Evolutionary conservation across 1,140 invertebrate species (phyloP), one percentile per base, ranked within the genome.

Genomic region (Melipona quadrifasciata): DNA sequence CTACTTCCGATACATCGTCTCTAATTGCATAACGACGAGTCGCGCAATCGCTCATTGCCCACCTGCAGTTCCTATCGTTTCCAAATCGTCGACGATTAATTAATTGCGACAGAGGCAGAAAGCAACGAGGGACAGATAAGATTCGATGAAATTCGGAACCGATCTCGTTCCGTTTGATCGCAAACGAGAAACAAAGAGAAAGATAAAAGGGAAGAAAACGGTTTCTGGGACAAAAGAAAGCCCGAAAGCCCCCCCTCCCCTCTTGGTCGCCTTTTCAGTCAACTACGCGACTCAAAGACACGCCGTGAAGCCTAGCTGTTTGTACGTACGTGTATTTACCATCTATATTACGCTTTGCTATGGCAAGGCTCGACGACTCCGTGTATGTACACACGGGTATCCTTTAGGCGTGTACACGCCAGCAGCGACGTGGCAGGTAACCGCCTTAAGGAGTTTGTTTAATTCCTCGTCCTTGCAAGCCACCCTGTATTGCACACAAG

Each of bases 391-490:
- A 74, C 78, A 76, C 76, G 77, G 65, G 34, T 67, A 70, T 81
- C 74, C 82, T 47, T 47, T 71, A 86, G 51, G 47, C 57, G 71
- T 85, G 71, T 85, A 61, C 77, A 74, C 75, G 65, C n/a, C 47
- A 57, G 34, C 76, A 78, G 39, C 57, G 47, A 71, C 87, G 39
- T 47, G 82, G 86, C 89, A 85, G 87, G 84, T 88, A 88, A 86
- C 89, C 81, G 89, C 89, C 85, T 90, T 81, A 90, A 90, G 87
- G 85, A 91, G 90, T 89, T 90, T 88, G 82, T 85, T 91, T 90
- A 90, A 91, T 91, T 90, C 80, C 83, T 86, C 85, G 89, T 91
- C 87, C 89, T 90, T 91, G 90, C 83, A 78, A 91, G 84, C 87
- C 89, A 90, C 89, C 89, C 89, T 90, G 77, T 88, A 90, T 88